Base-by-base conservation (phyloP, 2,888 invertebrate genomes). In the Sesia apiformis region DNA sequence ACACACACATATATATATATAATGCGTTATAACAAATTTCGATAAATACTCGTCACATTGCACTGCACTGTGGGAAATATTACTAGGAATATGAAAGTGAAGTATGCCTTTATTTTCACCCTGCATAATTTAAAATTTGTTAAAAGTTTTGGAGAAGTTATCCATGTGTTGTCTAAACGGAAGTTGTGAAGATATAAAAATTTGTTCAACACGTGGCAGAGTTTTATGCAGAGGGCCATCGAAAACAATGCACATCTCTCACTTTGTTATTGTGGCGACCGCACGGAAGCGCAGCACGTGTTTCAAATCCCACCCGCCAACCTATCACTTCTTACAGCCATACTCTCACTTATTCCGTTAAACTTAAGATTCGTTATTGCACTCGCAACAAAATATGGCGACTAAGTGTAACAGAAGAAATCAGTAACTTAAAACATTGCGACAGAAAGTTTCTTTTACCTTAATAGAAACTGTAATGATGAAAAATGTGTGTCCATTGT, bases 151-250 rank as follows among this genome's bases (percentile, higher is more conserved):
- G 23, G 23, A 23, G 23, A 23, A 23, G 23, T 23, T 23, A 23
- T 23, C 23, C 2, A 23, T 1, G 23, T 23, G 23, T 23, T 23
- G 23, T 23, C 23, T 23, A 23, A 23, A 23, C 23, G 7, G 46
- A 8, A 46, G 8, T 50, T 50, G 7, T 23, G 3, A 50, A 38
- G 38, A 50, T 50, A 75, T 67, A 63, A 63, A 77, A 86, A 84
- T 80, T 77, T 82, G 84, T 80, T 80, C 65, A 76, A 80, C 85
- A 86, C 83, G 84, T 85, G 86, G 79, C 70, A 66, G 65, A 69
- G 67, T 72, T 67, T 71, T 64, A 60, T 50, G 56, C 52, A 51
- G 64, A 71, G 76, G 74, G 73, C 72, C 64, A 61, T 65, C 63
- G 63, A 70, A 73, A 65, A 84, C 84, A 86, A 85, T 83, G 73